phyloP scores from a whole-genome alignment of 2,113 vertebrate species.

The Salminus brasiliensis region DNA sequence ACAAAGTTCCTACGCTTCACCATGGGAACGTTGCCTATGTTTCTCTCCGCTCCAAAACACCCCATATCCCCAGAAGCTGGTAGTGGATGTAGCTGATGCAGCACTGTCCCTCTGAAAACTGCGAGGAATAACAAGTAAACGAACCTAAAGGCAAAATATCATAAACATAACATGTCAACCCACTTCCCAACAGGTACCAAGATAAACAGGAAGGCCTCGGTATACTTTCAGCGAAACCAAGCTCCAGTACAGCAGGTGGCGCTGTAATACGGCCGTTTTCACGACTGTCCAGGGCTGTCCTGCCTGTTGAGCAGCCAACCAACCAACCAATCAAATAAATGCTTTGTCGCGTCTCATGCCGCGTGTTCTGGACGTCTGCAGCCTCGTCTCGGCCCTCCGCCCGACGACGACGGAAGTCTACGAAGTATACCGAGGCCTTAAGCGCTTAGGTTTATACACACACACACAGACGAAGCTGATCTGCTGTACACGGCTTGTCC shows the following conservation, averaged over 20 bases:
- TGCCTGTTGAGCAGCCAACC: no score
- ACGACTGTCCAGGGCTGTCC: no score
- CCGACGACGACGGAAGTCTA: no score
- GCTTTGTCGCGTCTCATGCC: no score
- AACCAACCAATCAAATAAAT: no score
- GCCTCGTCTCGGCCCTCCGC: no score
- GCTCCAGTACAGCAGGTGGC: not conserved
- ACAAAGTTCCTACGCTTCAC: not conserved
- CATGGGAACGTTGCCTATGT: not conserved
- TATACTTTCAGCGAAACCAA: not conserved
- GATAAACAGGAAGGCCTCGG: not conserved
- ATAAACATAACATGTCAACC: no score
- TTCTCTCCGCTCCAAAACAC: not conserved
- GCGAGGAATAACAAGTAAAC: not conserved
- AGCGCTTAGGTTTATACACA: no score
- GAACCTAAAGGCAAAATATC: not conserved
- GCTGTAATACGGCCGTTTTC: no score
- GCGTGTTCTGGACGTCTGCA: no score
- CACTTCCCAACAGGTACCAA: conserved; percentile 7
- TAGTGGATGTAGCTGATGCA: not conserved
- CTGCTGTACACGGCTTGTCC: no score
- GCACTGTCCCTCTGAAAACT: not conserved
- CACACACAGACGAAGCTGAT: not conserved
- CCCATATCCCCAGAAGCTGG: not conserved
- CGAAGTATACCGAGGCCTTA: no score